Evolutionary conservation across 1,140 invertebrate genomes (phyloP), one percentile per base, ranked within the genome.

Genomic region (Harpegnathos saltator): DNA sequence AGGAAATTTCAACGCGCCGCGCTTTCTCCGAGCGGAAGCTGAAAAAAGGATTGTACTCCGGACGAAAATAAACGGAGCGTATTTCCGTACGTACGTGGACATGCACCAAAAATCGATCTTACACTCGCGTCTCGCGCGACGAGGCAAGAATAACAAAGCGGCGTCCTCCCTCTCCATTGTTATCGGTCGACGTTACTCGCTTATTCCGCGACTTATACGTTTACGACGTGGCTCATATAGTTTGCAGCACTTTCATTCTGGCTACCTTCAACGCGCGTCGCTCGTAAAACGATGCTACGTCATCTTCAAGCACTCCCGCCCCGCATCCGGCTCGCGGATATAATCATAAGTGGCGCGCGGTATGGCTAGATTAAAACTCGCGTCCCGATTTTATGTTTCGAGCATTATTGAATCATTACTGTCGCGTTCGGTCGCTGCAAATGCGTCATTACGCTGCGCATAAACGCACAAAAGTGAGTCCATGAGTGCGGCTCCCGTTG

Each of bases 141-240:
- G 48, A 56, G 50, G 15, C 15, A 38, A 33, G 54, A 48, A 48
- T 66, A 77, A 66, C 24, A 12, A 44, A 77, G 56, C 11, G 11
- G 0, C 9, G 29, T 24, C 24, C 29, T 26, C 22, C 24, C 29
- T 26, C 22, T 63, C 73, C 29, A 63, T 38, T 38, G 74, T 50
- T 19, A 24, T 14, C 44, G 54, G 54, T 26, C 54, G 48, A 54
- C 26, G 17, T 4, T 17, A 58, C 22, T 29, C 56, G 59, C 48
- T 77, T 65, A 77, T 77, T 65, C 66, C 62, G 61, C 61, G 74
- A 77, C 74, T 66, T 66, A 19, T 54, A 66, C 17, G 62, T 77
- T 77, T 77, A 77, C 62, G 74, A 66, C 50, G 33, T 62, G 59
- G 26, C 19, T n/a, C 61, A 14, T 66, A 66, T 77, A 77, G 74